A percentile compares a stretch with the other conserved stretches of the same genome.
phyloP scores from a whole-genome alignment of 1,140 invertebrate genomes.

The Macrobrachium rosenbergii region DNA sequence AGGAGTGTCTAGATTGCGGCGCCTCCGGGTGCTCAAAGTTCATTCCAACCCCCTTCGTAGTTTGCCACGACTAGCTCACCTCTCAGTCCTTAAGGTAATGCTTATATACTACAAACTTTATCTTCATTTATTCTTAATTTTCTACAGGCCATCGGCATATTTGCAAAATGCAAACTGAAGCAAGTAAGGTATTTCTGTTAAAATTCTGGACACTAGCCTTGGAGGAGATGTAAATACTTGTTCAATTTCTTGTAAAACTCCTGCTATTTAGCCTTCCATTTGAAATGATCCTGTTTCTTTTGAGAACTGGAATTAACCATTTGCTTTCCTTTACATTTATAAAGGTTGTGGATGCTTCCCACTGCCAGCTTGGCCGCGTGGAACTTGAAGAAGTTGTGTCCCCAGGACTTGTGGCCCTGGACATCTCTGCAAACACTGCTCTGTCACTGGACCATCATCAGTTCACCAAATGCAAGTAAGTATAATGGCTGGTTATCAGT shows the following conservation, averaged over 20 bases:
- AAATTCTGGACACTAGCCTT: too few relatives aligned
- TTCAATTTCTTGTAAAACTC: background rate
- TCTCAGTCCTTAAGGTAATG: constrained; percentile 78
- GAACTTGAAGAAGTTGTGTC: constrained; percentile 60
- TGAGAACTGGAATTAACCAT: too few relatives aligned
- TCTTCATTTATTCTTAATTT: background rate
- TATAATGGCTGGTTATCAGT: background rate
- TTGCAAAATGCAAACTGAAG: too few relatives aligned
- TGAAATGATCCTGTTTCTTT: too few relatives aligned
- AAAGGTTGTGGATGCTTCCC: constrained; percentile 62
- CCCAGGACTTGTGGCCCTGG: constrained; percentile 56
- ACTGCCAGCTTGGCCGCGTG: constrained; percentile 54
- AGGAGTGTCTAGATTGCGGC: constrained; percentile 79
- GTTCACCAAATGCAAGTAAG: constrained; percentile 58
- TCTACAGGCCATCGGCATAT: too few relatives aligned
- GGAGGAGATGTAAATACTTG: background rate
- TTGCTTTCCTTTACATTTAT: background rate
- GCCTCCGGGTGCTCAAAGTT: constrained; percentile 82
- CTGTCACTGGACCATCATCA: constrained; percentile 62
- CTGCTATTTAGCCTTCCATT: background rate
- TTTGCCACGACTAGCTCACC: constrained; percentile 82
- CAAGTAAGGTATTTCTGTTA: too few relatives aligned
- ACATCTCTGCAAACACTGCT: constrained; percentile 60
- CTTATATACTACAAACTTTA: background rate
- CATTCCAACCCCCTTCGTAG: constrained; percentile 84